Evolutionary conservation across 2,888 invertebrate genomes (phyloP), one percentile per base, ranked within the genome.

Genomic region (Apotomis capreana): DNA sequence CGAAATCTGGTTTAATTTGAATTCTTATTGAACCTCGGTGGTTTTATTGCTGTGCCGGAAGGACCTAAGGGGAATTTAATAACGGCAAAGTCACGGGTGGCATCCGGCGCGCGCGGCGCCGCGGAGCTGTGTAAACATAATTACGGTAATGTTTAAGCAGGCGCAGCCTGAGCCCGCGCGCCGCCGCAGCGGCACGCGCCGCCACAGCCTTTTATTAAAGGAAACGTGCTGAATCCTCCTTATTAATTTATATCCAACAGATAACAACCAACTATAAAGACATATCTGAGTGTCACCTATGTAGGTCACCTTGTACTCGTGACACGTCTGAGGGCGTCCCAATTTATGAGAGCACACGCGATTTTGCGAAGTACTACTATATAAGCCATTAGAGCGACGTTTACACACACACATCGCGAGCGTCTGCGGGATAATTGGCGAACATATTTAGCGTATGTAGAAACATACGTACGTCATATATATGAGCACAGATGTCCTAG

Each of bases 71-170:
- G 75, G 79, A 79, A 80, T 80, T 80, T 80, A 82, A 81, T 81
- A 82, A 78, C 77, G 70, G 73, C 75, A 75, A 68, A 76, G 76
- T 70, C 75, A 74, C 76, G 76, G 77, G 74, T 75, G 75, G 74
- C 73, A 77, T 78, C 75, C 76, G 75, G 76, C 68, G 71, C 58
- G 59, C 70, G 70, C 68, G 71, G 58, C 61, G 73, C 64, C 55
- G 74, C 69, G 75, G 74, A 70, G 74, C 77, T 74, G 76, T 69
- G 79, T 78, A 80, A 84, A 83, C 80, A 82, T 83, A 82, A 84
- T 83, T 83, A 84, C 76, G 77, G 78, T 77, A 75, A 78, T 81
- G 78, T 82, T 78, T 79, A 75, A 74, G 70, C 76, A 77, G 76
- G 75, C 76, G 75, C 75, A 72, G 72, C 76, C 75, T 81, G 76